A percentile compares a stretch with the other conserved stretches of the same genome.
Evolutionary conservation across 2,888 invertebrate species (phyloP).

Genomic region (Nasonovia ribisnigri): DNA sequence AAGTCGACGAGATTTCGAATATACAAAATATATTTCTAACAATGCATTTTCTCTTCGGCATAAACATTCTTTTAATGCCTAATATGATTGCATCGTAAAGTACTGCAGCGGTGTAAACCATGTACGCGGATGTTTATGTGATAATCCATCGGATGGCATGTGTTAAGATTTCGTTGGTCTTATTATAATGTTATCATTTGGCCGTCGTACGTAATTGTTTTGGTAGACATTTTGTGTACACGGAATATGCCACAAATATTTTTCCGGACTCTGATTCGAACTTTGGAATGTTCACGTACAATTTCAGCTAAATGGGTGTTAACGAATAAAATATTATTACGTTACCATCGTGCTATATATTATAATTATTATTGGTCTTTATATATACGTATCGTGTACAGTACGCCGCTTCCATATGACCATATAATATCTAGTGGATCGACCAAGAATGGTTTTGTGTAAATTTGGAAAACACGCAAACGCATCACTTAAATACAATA

Average conservation of each 20-base stretch:
- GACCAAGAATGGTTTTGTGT: not conserved
- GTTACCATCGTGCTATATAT: not conserved
- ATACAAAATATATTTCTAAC: not conserved
- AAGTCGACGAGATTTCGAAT: not conserved
- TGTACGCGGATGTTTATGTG: conserved; percentile 21
- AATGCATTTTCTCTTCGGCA: conserved; percentile 3
- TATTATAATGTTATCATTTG: not conserved
- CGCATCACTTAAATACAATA: not conserved
- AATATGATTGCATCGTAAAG: conserved; percentile 4
- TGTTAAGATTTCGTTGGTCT: not conserved
- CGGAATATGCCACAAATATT: not conserved
- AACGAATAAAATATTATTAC: not conserved
- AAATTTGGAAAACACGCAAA: not conserved
- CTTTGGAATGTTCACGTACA: not conserved
- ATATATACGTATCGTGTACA: too few relatives aligned
- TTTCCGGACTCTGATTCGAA: not conserved
- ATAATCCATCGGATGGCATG: not conserved
- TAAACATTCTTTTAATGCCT: conserved; percentile 26
- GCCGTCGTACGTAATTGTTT: not conserved
- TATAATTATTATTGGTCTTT: too few relatives aligned
- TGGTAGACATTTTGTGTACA: not conserved
- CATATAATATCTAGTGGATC: not conserved
- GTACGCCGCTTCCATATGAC: not conserved
- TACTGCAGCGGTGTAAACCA: not conserved
- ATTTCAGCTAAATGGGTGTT: not conserved